A percentile compares a stretch with the other conserved stretches of the same genome.
These are phyloP conservation scores for Lethocerus indicus DNA, from an alignment of 1,140 invertebrate species.

Conservation along the genomic window DNA sequence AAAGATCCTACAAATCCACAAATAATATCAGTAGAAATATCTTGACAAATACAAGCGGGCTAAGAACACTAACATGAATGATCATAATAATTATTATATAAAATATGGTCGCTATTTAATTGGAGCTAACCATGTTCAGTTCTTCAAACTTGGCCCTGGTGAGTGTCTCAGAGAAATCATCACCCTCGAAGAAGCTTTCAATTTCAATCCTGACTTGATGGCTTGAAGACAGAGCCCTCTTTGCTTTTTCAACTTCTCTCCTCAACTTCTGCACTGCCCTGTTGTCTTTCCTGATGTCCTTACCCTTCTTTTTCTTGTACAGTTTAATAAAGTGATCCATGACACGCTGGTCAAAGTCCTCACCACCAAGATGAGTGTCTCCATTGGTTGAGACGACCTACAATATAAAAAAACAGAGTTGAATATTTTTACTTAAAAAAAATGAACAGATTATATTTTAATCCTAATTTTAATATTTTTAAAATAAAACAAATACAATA, in stretches of 20 bases:
- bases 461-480: too few relatives aligned
- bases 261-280: constrained; percentile 90
- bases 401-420: not conserved
- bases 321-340: constrained; percentile 98
- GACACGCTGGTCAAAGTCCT: constrained; percentile 96
- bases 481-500: too few relatives aligned
- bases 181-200: constrained; percentile 97
- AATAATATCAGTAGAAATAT: constrained; percentile 10
- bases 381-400: constrained; percentile 92
- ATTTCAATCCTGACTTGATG: constrained; percentile 95
- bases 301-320: constrained; percentile 98
- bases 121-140: constrained; percentile 75
- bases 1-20: constrained; percentile 62
- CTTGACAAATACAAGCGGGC: not conserved
- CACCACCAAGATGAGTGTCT: constrained; percentile 95
- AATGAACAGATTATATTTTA: too few relatives aligned
- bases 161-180: constrained; percentile 98
- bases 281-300: constrained; percentile 91
- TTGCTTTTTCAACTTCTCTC: constrained; percentile 95
- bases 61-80: too few relatives aligned
- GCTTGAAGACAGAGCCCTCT: constrained; percentile 84
- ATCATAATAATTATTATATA: too few relatives aligned
- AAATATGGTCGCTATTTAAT: too few relatives aligned
- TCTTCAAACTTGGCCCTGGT: constrained; percentile 99
- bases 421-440: not conserved